A percentile compares a stretch with the other conserved stretches of the same genome.
phyloP scores from a whole-genome alignment of 2,113 vertebrate species.

The Phoxinus phoxinus region DNA sequence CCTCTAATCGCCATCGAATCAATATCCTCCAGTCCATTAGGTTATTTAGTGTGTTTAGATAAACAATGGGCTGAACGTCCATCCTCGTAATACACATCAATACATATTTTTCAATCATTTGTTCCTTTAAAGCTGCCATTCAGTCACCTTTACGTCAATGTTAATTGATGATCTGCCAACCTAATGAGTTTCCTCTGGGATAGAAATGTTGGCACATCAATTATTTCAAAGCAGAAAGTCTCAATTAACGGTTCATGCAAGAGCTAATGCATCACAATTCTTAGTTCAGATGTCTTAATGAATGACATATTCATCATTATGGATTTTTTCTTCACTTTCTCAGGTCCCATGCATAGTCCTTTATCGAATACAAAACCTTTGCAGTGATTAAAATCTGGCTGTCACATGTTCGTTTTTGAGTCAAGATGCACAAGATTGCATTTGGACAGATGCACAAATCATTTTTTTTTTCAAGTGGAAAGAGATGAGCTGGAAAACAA shows the following conservation, averaged over 20 bases:
- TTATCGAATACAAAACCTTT: not conserved
- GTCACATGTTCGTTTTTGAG: not conserved
- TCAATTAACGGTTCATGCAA: not conserved
- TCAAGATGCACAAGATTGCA: too few relatives aligned
- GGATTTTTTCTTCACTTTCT: not conserved
- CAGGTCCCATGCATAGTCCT: not conserved
- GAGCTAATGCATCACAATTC: conserved; percentile 14
- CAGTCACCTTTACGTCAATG: conserved; percentile 11
- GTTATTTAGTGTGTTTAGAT: not conserved
- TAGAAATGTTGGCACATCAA: not conserved
- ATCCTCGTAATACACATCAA: not conserved
- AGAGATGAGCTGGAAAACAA: not conserved
- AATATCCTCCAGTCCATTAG: not conserved
- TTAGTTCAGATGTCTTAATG: not conserved
- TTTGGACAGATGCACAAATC: too few relatives aligned
- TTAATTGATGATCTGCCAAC: conserved; percentile 13
- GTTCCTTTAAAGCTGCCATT: conserved; percentile 9
- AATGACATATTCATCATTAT: conserved; percentile 8
- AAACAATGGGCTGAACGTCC: not conserved
- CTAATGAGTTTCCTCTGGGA: conserved; percentile 4
- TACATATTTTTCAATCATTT: not conserved
- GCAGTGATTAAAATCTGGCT: not conserved
- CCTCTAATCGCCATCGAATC: not conserved
- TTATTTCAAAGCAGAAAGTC: conserved; percentile 21
- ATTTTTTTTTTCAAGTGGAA: not conserved